phyloP scores from a whole-genome alignment of 2,888 invertebrate genomes.

The Pandemis corylana region DNA sequence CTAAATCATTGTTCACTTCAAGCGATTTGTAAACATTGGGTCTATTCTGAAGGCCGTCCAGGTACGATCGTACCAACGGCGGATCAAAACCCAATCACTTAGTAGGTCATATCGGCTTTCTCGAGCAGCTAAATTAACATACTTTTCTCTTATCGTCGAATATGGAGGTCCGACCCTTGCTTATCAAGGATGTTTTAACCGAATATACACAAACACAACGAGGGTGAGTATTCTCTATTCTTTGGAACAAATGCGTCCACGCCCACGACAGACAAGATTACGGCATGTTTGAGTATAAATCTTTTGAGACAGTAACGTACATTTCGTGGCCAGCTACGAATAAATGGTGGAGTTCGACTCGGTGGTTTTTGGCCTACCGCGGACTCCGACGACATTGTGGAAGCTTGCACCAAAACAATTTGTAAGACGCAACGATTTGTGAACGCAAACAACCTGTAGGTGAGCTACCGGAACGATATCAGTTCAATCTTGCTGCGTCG shows the following conservation, averaged over 20 bases:
- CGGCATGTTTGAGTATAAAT: slow-evolving; percentile 79
- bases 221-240: slow-evolving; percentile 58
- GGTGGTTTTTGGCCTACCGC: slow-evolving; percentile 59
- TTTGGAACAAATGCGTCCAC: slow-evolving; percentile 76
- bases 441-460: slow-evolving; percentile 20
- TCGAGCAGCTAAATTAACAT: slow-evolving; percentile 79
- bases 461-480: not conserved
- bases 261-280: slow-evolving; percentile 80
- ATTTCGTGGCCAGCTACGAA: slow-evolving; percentile 76
- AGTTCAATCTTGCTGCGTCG: not conserved
- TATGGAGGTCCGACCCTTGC: slow-evolving; percentile 73
- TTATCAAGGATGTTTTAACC: slow-evolving; percentile 78
- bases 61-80: slow-evolving; percentile 77
- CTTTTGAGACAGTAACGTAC: slow-evolving; percentile 76
- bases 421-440: slow-evolving; percentile 46
- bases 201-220: slow-evolving; percentile 68
- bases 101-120: slow-evolving; percentile 80
- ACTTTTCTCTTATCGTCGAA: slow-evolving; percentile 81
- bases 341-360: slow-evolving; percentile 67
- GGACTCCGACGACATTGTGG: slow-evolving; percentile 51
- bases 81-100: slow-evolving; percentile 82
- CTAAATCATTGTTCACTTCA: slow-evolving; percentile 42
- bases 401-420: slow-evolving; percentile 55
- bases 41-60: slow-evolving; percentile 61
- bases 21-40: slow-evolving; percentile 80